Evolutionary conservation across 2,113 vertebrate species (phyloP).

Genomic region (Neodon shergylaensis): DNA sequence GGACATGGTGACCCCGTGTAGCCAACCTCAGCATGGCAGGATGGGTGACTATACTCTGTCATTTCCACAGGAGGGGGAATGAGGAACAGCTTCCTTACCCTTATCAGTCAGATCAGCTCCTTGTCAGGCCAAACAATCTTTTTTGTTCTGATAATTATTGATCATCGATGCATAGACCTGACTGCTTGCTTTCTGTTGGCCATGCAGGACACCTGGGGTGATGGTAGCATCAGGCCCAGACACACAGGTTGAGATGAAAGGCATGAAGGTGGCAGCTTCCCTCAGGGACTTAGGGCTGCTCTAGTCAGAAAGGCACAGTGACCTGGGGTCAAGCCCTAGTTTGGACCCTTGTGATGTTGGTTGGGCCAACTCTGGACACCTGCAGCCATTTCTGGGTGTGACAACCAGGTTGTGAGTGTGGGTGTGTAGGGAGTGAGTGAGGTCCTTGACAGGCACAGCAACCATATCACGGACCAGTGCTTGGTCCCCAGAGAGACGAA

Average conservation of each 20-base stretch:
- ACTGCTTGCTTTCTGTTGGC: slow-evolving; percentile 71
- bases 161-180: slow-evolving; percentile 74
- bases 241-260: neutral
- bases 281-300: neutral
- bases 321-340: neutral
- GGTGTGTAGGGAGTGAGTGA: neutral
- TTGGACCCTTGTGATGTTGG: neutral
- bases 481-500: neutral
- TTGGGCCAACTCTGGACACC: too few species aligned
- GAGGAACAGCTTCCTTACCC: slow-evolving; percentile 39
- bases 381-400: neutral
- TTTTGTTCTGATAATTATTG: slow-evolving; percentile 87
- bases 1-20: neutral
- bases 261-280: slow-evolving; percentile 14
- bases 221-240: slow-evolving; percentile 64
- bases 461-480: neutral
- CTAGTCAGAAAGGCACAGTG: neutral
- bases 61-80: neutral
- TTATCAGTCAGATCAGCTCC: slow-evolving; percentile 74
- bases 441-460: neutral
- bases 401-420: neutral
- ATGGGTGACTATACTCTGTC: rapidly evolving
- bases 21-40: rapidly evolving
- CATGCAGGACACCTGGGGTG: slow-evolving; percentile 55
- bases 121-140: slow-evolving; percentile 82